phyloP scores from a whole-genome alignment of 2,113 vertebrate species.

The Accipiter cooperii region DNA sequence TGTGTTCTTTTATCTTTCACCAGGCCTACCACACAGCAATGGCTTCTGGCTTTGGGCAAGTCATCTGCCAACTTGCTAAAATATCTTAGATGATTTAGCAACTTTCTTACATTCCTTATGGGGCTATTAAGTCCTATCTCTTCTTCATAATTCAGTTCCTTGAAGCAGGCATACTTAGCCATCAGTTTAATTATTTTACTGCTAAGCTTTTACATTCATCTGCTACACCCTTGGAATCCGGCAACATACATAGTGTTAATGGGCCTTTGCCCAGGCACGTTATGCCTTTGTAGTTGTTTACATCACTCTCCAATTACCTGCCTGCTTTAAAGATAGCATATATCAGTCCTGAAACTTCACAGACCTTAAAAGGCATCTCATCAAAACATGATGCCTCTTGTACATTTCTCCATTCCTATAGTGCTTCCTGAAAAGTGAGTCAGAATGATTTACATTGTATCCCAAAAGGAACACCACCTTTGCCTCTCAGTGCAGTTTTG shows the following conservation, averaged over 20 bases:
- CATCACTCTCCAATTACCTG: neutral
- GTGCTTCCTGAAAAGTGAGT: neutral
- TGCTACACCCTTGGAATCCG: neutral
- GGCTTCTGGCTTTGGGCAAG: neutral
- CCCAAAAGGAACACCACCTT: neutral
- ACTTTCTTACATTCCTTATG: neutral
- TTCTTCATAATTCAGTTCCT: neutral
- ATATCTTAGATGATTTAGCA: conserved; percentile 7
- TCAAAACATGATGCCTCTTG: neutral
- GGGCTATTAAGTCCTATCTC: conserved; percentile 2
- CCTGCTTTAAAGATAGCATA: conserved; percentile 1
- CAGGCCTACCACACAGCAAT: neutral
- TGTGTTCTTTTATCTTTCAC: neutral
- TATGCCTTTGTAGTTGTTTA: neutral
- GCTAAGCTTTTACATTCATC: neutral
- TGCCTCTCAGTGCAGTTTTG: neutral
- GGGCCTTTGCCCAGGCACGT: neutral
- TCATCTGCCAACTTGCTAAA: neutral
- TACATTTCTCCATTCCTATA: neutral
- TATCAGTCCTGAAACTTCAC: neutral
- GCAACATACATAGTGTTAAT: neutral
- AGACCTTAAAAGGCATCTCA: neutral
- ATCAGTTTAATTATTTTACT: conserved; percentile 27
- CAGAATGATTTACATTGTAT: neutral
- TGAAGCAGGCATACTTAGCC: neutral